Base-by-base conservation (phyloP, 1,140 invertebrate species). In the Akabosia matsudoensis region DNA sequence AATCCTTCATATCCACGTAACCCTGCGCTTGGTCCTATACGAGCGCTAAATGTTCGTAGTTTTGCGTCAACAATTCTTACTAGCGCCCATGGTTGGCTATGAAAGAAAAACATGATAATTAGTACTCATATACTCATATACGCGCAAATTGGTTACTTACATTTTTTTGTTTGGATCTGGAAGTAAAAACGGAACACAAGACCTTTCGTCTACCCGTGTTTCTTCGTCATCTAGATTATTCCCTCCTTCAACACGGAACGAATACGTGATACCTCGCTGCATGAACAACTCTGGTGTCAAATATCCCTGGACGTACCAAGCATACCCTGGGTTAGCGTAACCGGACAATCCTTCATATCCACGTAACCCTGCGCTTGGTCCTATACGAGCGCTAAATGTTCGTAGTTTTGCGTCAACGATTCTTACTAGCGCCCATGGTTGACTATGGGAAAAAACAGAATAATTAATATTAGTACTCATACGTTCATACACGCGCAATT, bases 281-380 rank as follows among this genome's bases (percentile, higher is more conserved):
- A 98, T 85, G 87, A 93, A 96, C 34, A 97, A 84, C 83, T 96
- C 93, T 0, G 96, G 94, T 28, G 90, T 89, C 74, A 98, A 84
- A 82, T 90, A 89, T 0, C 96, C 96, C 85, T 97, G 96, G 52
- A 95, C 91, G 84, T 95, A 95, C 92, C 92, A 94, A 0, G 89
- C 87, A 22, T 90, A 83, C 33, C 88, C 87, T 52, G 87, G 88
- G 7, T 88, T 87, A 1, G 90, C 86, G 83, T 88, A 87, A 64
- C 78, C 76, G 75, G 92, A 93, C 1, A 92, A 87, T 24, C 90
- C 91, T 84, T 90, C 89, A 83, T 94, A 95, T 14, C 92, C 93
- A 80, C 88, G 88, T 80, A 87, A 86, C 0, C 90, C 91, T 33
- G 91, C 93, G 31, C 92, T 90, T n/a, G 92, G 92, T 1, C 93